A percentile compares a stretch with the other conserved stretches of the same genome.
These are phyloP conservation scores for Amphiprion percula DNA, from an alignment of 2,113 vertebrate species.

Conservation along the genomic window DNA sequence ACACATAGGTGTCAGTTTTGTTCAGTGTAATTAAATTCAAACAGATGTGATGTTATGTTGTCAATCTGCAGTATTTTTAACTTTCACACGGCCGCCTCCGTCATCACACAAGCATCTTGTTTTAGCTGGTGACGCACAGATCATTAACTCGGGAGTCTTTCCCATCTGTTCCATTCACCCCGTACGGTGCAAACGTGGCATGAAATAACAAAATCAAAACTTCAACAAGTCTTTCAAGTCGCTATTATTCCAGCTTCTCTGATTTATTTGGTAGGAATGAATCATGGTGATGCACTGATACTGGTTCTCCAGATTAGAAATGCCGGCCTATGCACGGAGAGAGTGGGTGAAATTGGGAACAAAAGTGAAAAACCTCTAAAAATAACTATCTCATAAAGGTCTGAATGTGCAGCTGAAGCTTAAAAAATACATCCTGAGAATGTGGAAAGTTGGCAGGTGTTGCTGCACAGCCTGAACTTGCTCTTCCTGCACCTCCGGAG, in stretches of 20 bases:
- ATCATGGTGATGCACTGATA: not conserved
- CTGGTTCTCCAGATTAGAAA: not conserved
- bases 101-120: not conserved
- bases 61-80: not conserved
- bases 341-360: not conserved
- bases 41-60: not conserved
- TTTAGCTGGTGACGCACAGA: not conserved
- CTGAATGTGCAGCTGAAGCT: not conserved
- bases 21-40: not conserved
- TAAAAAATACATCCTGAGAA: not conserved
- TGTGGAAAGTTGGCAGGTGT: slow-evolving; percentile 11
- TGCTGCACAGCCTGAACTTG: not conserved
- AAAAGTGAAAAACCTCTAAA: not conserved
- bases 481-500: slow-evolving; percentile 22
- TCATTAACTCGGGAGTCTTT: slow-evolving; percentile 3
- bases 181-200: not conserved
- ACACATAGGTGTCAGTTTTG: not conserved
- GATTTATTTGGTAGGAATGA: not conserved
- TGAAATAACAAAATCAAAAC: not conserved
- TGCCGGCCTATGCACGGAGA: not conserved
- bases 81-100: not conserved
- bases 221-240: not conserved
- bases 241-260: too few relatives aligned
- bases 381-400: not conserved
- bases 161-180: not conserved